phyloP scores from a whole-genome alignment of 2,113 vertebrate genomes.

The Pongo pygmaeus region DNA sequence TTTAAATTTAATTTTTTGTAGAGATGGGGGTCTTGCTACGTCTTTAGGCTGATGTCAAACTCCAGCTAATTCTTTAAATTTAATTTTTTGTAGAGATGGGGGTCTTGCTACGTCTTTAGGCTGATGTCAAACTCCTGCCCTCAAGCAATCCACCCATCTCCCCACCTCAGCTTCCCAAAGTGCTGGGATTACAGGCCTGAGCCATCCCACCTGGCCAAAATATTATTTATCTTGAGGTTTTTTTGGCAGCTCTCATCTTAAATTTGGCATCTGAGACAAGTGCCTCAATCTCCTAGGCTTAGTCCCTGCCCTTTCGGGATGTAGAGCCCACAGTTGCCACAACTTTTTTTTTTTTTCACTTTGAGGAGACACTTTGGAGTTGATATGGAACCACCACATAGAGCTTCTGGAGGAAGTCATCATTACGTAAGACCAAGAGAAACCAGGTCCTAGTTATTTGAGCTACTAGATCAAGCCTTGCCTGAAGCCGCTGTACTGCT shows the following conservation, averaged over 20 bases:
- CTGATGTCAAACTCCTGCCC: no score
- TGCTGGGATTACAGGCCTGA: no score
- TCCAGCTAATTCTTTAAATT: no score
- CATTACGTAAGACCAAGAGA: neutral
- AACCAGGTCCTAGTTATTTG: neutral
- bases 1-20: no score
- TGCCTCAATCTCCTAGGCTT: neutral
- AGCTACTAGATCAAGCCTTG: neutral
- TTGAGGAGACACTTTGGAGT: neutral
- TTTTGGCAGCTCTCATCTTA: neutral
- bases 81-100: no score
- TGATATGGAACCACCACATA: neutral
- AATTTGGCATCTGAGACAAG: neutral
- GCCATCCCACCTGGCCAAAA: neutral
- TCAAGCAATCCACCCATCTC: no score
- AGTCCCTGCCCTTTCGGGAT: neutral
- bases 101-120: no score
- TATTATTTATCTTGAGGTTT: neutral
- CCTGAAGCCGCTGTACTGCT: neutral
- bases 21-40: no score
- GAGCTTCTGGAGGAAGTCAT: neutral
- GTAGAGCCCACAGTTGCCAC: neutral
- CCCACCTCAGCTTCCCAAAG: no score
- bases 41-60: no score
- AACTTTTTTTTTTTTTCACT: no score